phyloP scores from a whole-genome alignment of 2,113 vertebrate genomes.

The Labrus mixtus region DNA sequence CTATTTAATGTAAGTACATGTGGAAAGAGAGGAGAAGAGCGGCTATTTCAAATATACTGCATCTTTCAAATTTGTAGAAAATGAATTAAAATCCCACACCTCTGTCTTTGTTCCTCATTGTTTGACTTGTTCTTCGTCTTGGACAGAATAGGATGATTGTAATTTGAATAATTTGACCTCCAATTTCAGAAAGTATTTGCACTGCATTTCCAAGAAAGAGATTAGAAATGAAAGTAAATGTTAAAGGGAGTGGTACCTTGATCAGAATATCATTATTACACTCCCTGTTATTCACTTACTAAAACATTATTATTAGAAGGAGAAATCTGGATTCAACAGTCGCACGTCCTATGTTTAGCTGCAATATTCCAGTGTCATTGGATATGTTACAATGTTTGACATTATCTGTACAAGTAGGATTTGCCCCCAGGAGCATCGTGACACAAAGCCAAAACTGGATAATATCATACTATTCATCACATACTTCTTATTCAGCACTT shows the following conservation, averaged over 20 bases:
- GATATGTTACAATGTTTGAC: constrained; percentile 52
- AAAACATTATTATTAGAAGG: constrained; percentile 7
- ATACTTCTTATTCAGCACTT: constrained; percentile 62
- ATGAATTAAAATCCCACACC: constrained; percentile 89
- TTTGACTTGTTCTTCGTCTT: constrained; percentile 92
- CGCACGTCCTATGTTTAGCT: constrained; percentile 6
- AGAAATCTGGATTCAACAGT: constrained; percentile 27
- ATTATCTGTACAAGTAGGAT: constrained; percentile 54
- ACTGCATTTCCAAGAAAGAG: constrained; percentile 88
- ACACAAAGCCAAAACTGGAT: constrained; percentile 58
- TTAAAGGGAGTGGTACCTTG: constrained; percentile 56
- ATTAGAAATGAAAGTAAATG: constrained; percentile 89
- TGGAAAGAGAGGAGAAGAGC: background rate
- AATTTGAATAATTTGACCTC: constrained; percentile 82
- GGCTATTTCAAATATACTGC: background rate
- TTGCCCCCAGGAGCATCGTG: constrained; percentile 25
- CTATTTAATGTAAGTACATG: background rate
- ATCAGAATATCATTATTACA: constrained; percentile 50
- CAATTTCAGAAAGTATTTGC: constrained; percentile 97
- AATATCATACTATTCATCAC: constrained; percentile 28
- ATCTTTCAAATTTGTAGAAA: constrained; percentile 88
- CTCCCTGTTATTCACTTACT: constrained; percentile 1
- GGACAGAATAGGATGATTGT: constrained; percentile 87
- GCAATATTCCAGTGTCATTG: constrained; percentile 24
- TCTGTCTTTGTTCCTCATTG: constrained; percentile 85